Evolutionary conservation across 2,888 invertebrate genomes (phyloP), one percentile per base, ranked within the genome.

Genomic region (Buathra laborator): DNA sequence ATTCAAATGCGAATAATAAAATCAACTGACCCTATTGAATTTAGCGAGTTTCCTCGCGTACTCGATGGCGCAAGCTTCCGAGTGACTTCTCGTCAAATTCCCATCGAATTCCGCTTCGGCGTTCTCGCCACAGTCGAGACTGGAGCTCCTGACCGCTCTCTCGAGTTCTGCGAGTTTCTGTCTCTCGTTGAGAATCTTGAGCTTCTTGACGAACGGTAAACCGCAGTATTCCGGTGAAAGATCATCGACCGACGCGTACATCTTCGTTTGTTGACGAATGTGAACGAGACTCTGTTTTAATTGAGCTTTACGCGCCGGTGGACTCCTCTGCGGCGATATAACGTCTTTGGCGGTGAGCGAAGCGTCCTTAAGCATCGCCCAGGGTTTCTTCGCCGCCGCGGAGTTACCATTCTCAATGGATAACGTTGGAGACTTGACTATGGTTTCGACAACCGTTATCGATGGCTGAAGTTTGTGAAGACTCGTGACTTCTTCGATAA

Each of bases 151-250:
- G 37, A 97, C 96, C 12, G 96, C 97, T 87, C 95, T 96, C 93
- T 98, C 97, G 66, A 98, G 94, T 92, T 97, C 97, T 46, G 97
- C 97, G 85, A 98, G 94, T 94, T 98, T 98, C 92, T 98, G 98
- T 10, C 98, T 95, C 94, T 98, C 98, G 93, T 98, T 98, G 67
- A 98, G 95, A 89, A 98, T 98, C 94, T 98, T 98, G 70, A 98
- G 94, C 90, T 98, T 97, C 94, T 98, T 98, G 0, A 98, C 98
- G 92, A 98, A 98, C 0, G 98, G 98, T 83, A 98, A 94, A 14
- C 97, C 97, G 72, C 97, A 97, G 90, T 98, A 98, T 92, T 98
- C 98, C 0, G 98, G 98, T 9, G 97, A 98, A 48, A 98, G 94
- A 93, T 98, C 98, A 90, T 97, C 97, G 72, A 98, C 97, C n/a